Evolutionary conservation across 2,797 vertebrate species (phyloP), one percentile per base, ranked within the genome.

Genomic region (Distichodus sexfasciatus): DNA sequence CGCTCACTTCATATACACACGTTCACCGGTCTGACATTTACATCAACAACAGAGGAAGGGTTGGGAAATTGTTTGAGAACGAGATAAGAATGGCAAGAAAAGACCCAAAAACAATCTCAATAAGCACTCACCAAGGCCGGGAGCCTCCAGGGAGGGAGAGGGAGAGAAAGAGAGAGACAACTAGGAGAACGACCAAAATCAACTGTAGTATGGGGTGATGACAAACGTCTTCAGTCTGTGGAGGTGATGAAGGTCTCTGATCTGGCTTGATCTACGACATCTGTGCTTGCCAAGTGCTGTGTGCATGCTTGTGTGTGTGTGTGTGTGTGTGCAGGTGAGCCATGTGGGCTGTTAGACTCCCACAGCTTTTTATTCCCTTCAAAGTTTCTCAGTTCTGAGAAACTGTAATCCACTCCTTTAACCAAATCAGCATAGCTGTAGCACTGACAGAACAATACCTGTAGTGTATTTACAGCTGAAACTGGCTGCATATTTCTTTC

Each of bases 151-250:
- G 28, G 43, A 72, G 47, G 53, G 41, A 72, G 44, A 38, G 19
- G 48, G 26, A 62, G 19, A 54, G 19, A 55, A 6, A 15, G 36
- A 19, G 26, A 57, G 48, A 64, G 12, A 54, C 21, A 43, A 1
- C 48, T 23, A 38, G 51, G 67, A 23, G 44, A n/a, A 58, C 24
- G 55, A 15, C 31, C 47, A 50, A 19, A 31, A 75, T 72, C 55
- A 67, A 67, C 62, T 61, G 70, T 31, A 51, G 51, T 63, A 58
- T 35, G 46, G 21, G 57, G 66, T 43, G 63, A 21, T 65, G 58
- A 79, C 66, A 73, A 73, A 65, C 61, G 62, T 76, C 47, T 62
- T 75, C 8, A 69, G 82, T 83, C 83, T 85, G 79, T 14, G 63
- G 57, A 64, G 29, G 66, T 68, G 73, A 68, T 62, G 71, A 69